Evolutionary conservation across 2,888 invertebrate species (phyloP), one percentile per base, ranked within the genome.

Genomic region (Helobdella robusta): DNA sequence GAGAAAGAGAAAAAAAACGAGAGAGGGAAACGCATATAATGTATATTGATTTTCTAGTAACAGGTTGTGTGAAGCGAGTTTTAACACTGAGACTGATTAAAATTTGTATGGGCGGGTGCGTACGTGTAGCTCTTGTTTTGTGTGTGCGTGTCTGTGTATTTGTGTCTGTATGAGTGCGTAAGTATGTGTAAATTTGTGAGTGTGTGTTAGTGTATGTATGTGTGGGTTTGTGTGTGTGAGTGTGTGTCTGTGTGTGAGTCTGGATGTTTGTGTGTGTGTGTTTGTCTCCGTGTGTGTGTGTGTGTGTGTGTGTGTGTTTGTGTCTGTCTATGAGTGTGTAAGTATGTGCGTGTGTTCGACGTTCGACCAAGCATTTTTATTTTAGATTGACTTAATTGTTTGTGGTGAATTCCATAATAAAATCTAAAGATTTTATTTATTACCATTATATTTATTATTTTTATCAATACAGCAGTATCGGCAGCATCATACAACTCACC

Each of bases 381-480:
- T n/a, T n/a, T n/a, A n/a, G n/a, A n/a, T n/a, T n/a, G n/a, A n/a
- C n/a, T n/a, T n/a, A n/a, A n/a, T n/a, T n/a, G n/a, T n/a, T n/a
- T n/a, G n/a, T n/a, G n/a, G n/a, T n/a, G n/a, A n/a, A n/a, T n/a
- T n/a, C n/a, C n/a, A n/a, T n/a, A n/a, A n/a, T n/a, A n/a, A n/a
- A n/a, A n/a, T n/a, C n/a, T n/a, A n/a, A n/a, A n/a, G n/a, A n/a
- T n/a, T 6, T 2, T 32, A 5, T 30, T 40, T 15, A 15, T 8
- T 40, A 40, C 15, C 40, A 8, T 56, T 32, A 8, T 56, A 20
- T n/a, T 3, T 18, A 3, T 56, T 25, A 56, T 6, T 5, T 3
- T 56, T 32, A 56, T 56, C 56, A 56, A 2, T 32, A 56, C 56
- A 56, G 2, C 11, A 50, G 11, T 23, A 50, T 23, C 52, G 52